These are phyloP conservation scores for Myotis daubentonii DNA, from an alignment of 2,797 vertebrate genomes.

Conservation along the genomic window DNA sequence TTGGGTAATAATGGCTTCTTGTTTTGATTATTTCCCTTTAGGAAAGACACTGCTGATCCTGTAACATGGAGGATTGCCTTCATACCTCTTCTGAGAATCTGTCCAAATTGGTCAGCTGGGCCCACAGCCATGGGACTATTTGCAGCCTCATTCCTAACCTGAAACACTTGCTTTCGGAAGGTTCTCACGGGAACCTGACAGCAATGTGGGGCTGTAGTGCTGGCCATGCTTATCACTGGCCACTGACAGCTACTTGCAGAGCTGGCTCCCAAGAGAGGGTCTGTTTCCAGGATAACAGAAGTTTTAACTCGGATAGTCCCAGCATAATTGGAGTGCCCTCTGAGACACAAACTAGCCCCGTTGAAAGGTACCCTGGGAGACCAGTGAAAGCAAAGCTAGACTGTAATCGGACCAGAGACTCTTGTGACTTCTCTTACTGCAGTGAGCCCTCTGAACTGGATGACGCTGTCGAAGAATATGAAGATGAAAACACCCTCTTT, in stretches of 20 bases:
- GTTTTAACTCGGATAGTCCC: conserved; percentile 89
- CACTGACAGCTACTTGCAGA: conserved; percentile 89
- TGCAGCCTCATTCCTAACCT: conserved; percentile 94
- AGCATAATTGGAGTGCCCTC: conserved; percentile 88
- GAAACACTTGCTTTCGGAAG: conserved; percentile 90
- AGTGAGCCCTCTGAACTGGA: conserved; percentile 91
- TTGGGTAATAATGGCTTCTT: conserved; percentile 65
- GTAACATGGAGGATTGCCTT: conserved; percentile 92
- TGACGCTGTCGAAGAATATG: conserved; percentile 90
- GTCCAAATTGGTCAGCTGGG: conserved; percentile 95
- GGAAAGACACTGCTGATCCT: conserved; percentile 78
- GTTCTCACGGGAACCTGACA: conserved; percentile 89
- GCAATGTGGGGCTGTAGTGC: conserved; percentile 93
- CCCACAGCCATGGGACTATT: conserved; percentile 95
- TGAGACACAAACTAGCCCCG: conserved; percentile 87
- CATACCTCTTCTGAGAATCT: conserved; percentile 93
- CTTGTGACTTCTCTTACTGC: conserved; percentile 92
- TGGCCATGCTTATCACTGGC: conserved; percentile 95
- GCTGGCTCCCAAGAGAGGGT: conserved; percentile 89
- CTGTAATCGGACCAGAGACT: conserved; percentile 88
- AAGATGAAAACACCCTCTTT: conserved; percentile 90
- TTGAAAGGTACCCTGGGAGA: conserved; percentile 88
- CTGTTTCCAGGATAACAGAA: conserved; percentile 90
- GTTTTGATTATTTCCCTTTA: conserved; percentile 74
- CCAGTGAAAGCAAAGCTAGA: conserved; percentile 88